Percentiles rank a stretch among this genome's conserved stretches.
Evolutionary conservation across 2,888 invertebrate genomes (phyloP).

Genomic region (Apodemia mormo): DNA sequence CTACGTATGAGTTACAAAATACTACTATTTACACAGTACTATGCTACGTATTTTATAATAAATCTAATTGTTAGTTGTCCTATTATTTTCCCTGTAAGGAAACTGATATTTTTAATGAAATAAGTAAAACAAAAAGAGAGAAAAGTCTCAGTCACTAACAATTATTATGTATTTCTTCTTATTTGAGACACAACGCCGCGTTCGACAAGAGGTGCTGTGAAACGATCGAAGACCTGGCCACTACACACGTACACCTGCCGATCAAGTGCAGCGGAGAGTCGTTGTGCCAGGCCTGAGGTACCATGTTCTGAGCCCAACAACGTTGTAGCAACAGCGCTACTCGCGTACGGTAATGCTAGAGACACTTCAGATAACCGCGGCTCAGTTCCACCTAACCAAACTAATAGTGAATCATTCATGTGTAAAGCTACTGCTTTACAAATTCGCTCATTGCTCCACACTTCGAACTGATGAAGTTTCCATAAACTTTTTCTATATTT

Average conservation of each 20-base stretch:
- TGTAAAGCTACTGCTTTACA: slow-evolving; percentile 52
- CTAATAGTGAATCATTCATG: slow-evolving; percentile 53
- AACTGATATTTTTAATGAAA: not conserved
- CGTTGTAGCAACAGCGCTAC: slow-evolving; percentile 37
- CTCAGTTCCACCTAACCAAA: slow-evolving; percentile 56
- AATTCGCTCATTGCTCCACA: slow-evolving; percentile 55
- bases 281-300: slow-evolving; percentile 50
- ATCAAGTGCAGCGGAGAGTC: slow-evolving; percentile 45
- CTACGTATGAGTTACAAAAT: no score
- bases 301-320: slow-evolving; percentile 37
- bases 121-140: not conserved
- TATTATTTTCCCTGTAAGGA: not conserved
- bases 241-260: slow-evolving; percentile 53
- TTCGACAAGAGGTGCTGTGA: slow-evolving; percentile 53
- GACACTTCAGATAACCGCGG: slow-evolving; percentile 45
- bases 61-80: not conserved
- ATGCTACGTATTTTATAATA: not conserved
- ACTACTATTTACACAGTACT: not conserved
- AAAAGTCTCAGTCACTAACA: not conserved
- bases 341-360: slow-evolving; percentile 46
- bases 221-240: slow-evolving; percentile 49
- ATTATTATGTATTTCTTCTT: slow-evolving; percentile 26
- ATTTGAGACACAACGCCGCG: slow-evolving; percentile 52
- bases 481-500: slow-evolving; percentile 54
- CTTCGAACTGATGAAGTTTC: slow-evolving; percentile 57